These are phyloP conservation scores for Anguilla megastoma DNA, from an alignment of 2,797 vertebrate species.

Conservation along the genomic window DNA sequence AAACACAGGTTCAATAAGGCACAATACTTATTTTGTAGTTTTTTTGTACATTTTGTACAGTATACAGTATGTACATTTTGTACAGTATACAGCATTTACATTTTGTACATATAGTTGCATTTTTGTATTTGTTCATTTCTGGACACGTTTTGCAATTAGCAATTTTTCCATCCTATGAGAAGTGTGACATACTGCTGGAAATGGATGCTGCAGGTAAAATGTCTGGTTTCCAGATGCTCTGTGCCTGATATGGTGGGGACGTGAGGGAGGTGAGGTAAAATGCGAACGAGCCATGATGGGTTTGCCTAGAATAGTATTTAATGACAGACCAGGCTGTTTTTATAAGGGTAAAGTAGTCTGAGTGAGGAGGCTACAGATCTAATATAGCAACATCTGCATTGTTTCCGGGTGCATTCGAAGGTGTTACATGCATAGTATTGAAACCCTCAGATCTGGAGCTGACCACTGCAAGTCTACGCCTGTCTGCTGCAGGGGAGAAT, in stretches of 20 bases:
- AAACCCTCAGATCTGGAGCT: not conserved
- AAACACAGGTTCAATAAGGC: too few species aligned
- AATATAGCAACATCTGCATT: not conserved
- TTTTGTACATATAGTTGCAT: not conserved
- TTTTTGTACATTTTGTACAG: too few species aligned
- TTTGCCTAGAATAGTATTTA: not conserved
- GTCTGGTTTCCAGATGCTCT: not conserved
- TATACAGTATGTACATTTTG: too few species aligned
- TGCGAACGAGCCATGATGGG: not conserved
- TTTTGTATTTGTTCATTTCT: conserved; percentile 1
- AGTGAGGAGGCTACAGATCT: not conserved
- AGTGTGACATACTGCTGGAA: not conserved
- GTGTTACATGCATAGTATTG: not conserved
- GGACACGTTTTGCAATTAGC: not conserved
- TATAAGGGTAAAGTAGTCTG: not conserved
- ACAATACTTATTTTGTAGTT: too few species aligned
- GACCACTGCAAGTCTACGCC: not conserved
- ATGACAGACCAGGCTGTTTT: not conserved
- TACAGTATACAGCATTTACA: too few species aligned
- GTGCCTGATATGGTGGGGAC: not conserved
- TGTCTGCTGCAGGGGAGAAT: not conserved
- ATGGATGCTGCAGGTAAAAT: not conserved
- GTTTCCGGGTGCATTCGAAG: not conserved
- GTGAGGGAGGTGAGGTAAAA: not conserved
- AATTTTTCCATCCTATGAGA: not conserved